Conservation (phyloP, 2,113 vertebrate species). For the Hyaena hyaena region DNA sequence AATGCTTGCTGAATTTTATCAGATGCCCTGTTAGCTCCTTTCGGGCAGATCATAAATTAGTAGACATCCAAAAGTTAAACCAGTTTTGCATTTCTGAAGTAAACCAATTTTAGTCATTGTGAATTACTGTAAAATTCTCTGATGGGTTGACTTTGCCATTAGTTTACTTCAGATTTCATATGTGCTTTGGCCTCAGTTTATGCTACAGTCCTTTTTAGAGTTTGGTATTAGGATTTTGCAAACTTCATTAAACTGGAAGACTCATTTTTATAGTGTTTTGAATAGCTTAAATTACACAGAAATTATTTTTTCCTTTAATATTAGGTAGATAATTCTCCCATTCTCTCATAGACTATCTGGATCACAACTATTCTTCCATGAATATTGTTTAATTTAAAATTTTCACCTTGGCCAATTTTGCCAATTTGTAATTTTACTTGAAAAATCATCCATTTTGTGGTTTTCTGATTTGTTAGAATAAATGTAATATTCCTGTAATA, state of each 20-base stretch:
- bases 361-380: neutral
- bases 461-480: neutral
- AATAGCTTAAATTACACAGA: neutral
- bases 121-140: slow-evolving; percentile 63
- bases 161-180: slow-evolving; percentile 47
- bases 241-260: neutral
- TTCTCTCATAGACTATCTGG: neutral
- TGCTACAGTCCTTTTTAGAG: neutral
- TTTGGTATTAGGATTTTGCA: neutral
- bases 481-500: neutral
- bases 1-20: slow-evolving; percentile 56
- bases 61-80: slow-evolving; percentile 48
- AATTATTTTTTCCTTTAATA: slow-evolving; percentile 6
- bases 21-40: slow-evolving; percentile 42
- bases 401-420: neutral
- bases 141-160: slow-evolving; percentile 24
- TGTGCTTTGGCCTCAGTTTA: slow-evolving; percentile 20
- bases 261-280: neutral
- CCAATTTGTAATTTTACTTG: neutral
- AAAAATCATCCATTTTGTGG: neutral
- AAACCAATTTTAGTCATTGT: slow-evolving; percentile 47
- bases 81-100: slow-evolving; percentile 64
- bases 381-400: neutral
- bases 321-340: neutral
- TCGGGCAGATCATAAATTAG: slow-evolving; percentile 47